Evolutionary conservation across 2,888 invertebrate genomes (phyloP).

Genomic region (Pyrrhia umbra): DNA sequence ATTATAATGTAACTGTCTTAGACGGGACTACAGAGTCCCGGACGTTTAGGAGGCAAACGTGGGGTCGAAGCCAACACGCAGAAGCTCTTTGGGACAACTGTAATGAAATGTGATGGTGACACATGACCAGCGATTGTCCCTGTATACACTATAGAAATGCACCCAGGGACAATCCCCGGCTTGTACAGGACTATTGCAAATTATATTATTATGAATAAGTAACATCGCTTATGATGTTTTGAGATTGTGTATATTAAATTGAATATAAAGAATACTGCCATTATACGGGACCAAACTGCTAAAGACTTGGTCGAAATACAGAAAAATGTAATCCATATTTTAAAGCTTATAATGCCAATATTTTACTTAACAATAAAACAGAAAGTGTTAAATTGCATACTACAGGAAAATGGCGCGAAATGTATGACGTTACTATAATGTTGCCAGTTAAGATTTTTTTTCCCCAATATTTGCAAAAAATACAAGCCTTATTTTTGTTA

Average conservation of each 20-base stretch:
- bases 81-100: no score
- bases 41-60: no score
- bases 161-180: no score
- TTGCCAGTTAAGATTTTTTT: slow-evolving; percentile 8
- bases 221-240: slow-evolving; percentile 23
- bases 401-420: neutral
- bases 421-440: neutral
- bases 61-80: no score
- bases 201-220: slow-evolving; percentile 28
- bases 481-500: slow-evolving; percentile 11
- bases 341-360: neutral
- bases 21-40: no score
- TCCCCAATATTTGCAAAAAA: slow-evolving; percentile 2
- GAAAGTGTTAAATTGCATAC: slow-evolving; percentile 5
- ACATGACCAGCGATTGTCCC: no score
- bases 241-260: slow-evolving; percentile 40
- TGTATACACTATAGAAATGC: no score
- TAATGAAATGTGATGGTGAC: no score
- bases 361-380: neutral
- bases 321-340: neutral
- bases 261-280: slow-evolving; percentile 39
- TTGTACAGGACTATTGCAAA: no score
- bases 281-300: slow-evolving; percentile 53
- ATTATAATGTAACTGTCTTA: slow-evolving; percentile 31
- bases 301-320: slow-evolving; percentile 17